Evolutionary conservation across 1,140 invertebrate species (phyloP).

Genomic region (Aphelenchoides besseyi): DNA sequence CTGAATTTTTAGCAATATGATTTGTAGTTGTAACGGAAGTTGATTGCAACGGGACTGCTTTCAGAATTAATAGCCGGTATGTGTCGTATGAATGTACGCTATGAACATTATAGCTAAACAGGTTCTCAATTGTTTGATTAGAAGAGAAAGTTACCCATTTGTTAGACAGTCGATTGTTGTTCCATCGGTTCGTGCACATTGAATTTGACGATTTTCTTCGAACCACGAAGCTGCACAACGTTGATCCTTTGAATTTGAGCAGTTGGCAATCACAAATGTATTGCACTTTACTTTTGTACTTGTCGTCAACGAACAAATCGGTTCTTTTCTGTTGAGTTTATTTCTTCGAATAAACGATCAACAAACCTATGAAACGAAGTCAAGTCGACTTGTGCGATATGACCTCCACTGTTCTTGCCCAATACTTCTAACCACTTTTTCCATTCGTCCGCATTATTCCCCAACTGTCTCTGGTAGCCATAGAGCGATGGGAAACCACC

Average conservation of each 20-base stretch:
- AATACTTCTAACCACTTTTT: background rate
- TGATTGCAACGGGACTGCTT: background rate
- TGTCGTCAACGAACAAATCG: background rate
- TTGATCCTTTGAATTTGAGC: background rate
- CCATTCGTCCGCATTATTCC: background rate
- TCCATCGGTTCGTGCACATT: background rate
- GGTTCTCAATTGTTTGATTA: background rate
- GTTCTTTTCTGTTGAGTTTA: background rate
- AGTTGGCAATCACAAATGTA: background rate
- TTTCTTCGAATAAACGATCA: background rate
- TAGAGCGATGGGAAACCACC: conserved; percentile 13
- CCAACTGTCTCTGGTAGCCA: background rate
- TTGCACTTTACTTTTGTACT: background rate
- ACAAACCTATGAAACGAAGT: background rate
- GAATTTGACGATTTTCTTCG: background rate
- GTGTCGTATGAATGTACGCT: background rate
- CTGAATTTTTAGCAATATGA: background rate
- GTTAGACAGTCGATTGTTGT: background rate
- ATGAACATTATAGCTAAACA: conserved; percentile 6
- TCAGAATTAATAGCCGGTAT: background rate
- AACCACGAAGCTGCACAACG: background rate
- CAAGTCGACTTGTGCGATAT: background rate
- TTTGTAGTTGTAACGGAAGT: background rate
- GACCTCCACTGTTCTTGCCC: background rate
- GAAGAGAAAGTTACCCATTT: background rate